These are phyloP conservation scores for Diglossa cyanea DNA, from an alignment of 2,797 vertebrate genomes.

Conservation along the genomic window DNA sequence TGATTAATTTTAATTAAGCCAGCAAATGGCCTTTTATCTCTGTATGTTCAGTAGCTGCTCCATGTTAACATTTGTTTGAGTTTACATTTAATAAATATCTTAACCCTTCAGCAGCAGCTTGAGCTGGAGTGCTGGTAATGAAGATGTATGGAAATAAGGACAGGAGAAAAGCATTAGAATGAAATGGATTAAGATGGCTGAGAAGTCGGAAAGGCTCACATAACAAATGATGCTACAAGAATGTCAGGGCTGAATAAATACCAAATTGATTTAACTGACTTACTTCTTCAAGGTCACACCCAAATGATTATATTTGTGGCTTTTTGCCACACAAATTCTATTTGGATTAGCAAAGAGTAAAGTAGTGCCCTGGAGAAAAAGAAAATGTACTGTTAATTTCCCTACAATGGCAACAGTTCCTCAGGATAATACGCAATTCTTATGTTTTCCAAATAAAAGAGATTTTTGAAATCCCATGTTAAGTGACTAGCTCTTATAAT, in stretches of 20 bases:
- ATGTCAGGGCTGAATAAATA: slow-evolving; percentile 34
- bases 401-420: neutral
- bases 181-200: slow-evolving; percentile 23
- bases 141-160: slow-evolving; percentile 64
- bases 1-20: slow-evolving; percentile 65
- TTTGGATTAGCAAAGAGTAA: neutral
- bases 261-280: slow-evolving; percentile 6
- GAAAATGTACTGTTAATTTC: neutral
- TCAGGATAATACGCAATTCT: neutral
- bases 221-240: slow-evolving; percentile 16
- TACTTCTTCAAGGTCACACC: slow-evolving; percentile 19
- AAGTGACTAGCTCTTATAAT: neutral
- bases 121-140: slow-evolving; percentile 49
- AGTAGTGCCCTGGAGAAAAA: neutral
- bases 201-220: neutral
- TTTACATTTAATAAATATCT: slow-evolving; percentile 68
- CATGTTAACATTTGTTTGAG: slow-evolving; percentile 57
- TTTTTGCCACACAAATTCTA: neutral
- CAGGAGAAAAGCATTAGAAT: neutral
- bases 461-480: neutral
- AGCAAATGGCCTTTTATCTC: slow-evolving; percentile 58
- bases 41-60: slow-evolving; percentile 3
- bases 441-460: neutral
- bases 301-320: neutral
- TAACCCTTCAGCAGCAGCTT: slow-evolving; percentile 48